Evolutionary conservation across 2,797 vertebrate species (phyloP).

Genomic region (Gallinago nigripennis): DNA sequence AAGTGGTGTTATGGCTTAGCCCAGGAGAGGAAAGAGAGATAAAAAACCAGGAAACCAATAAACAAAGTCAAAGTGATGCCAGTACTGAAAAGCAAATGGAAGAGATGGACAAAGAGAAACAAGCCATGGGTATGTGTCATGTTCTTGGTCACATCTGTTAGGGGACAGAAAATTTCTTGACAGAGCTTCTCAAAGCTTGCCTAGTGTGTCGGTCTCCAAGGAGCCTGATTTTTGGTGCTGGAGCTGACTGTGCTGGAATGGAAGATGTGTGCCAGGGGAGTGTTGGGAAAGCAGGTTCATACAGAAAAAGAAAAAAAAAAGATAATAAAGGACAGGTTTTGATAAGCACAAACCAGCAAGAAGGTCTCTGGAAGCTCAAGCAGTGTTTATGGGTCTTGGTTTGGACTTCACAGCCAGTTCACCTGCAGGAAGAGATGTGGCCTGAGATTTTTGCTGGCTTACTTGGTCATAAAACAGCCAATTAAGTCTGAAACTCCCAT

Average conservation of each 20-base stretch:
- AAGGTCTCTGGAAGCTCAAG: not conserved
- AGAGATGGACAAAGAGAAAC: not conserved
- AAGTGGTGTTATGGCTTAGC: not conserved
- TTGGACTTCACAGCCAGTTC: not conserved
- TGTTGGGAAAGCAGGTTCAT: not conserved
- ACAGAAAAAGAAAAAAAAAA: no score
- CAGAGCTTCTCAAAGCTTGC: not conserved
- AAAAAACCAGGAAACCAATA: not conserved
- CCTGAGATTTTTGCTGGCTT: not conserved
- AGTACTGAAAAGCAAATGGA: not conserved
- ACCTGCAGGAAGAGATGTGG: not conserved
- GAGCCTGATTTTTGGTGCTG: not conserved
- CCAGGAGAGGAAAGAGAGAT: not conserved
- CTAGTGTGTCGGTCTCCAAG: not conserved
- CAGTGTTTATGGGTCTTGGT: not conserved
- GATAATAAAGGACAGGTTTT: not conserved
- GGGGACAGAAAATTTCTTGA: not conserved
- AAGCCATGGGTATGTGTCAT: not conserved
- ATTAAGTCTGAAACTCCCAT: constrained; percentile 13
- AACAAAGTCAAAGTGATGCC: not conserved
- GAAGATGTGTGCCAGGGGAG: not conserved
- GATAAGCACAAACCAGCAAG: not conserved
- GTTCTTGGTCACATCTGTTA: not conserved
- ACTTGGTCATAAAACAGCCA: constrained; percentile 11
- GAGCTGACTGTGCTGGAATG: not conserved